Base-by-base conservation (phyloP, 2,888 invertebrate genomes). In the Pyrrhosoma nymphula region DNA sequence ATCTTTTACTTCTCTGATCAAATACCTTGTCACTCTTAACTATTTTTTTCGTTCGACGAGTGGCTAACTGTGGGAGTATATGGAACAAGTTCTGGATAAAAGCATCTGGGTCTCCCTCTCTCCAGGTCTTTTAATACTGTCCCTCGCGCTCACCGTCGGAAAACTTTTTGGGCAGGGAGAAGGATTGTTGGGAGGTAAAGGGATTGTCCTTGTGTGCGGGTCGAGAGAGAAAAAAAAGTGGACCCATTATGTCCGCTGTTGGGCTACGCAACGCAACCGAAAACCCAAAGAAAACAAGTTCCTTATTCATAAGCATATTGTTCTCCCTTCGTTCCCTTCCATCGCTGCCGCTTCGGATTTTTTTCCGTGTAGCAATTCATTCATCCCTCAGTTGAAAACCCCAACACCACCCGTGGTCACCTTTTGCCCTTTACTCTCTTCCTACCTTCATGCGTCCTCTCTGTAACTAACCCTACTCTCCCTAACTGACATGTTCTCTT, bases 221-320 rank as follows among this genome's bases (percentile, higher is more conserved):
- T 69, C 2, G 26, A 4, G 12, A 26, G 30, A 35, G 14, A 35
- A 18, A 82, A 14, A 12, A 35, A n/a, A 35, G 35, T 35, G 14
- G 30, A 35, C 35, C 30, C 35, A 82, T 35, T 82, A 82, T 82
- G 82, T 18, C 12, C 82, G 69, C 93, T 75, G 93, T 93, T 69
- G 75, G 47, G 69, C 47, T 55, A 75, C 69, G 93, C 75, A 69
- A 93, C 69, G 18, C 69, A 69, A 93, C 69, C 63, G 69, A 69
- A 69, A 69, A 1, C 47, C 93, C 69, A 69, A 93, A 69, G 69
- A 93, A 63, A 93, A 93, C 69, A 93, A 47, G 69, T 93, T 69
- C 69, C 93, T 93, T 93, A 75, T 75, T 93, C 93, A 93, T 69
- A n/a, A 75, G 63, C 69, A 69, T 56, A 69, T 93, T 93, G 93